Conservation (phyloP, 2,113 vertebrate species). For the Saguinus midas region DNA sequence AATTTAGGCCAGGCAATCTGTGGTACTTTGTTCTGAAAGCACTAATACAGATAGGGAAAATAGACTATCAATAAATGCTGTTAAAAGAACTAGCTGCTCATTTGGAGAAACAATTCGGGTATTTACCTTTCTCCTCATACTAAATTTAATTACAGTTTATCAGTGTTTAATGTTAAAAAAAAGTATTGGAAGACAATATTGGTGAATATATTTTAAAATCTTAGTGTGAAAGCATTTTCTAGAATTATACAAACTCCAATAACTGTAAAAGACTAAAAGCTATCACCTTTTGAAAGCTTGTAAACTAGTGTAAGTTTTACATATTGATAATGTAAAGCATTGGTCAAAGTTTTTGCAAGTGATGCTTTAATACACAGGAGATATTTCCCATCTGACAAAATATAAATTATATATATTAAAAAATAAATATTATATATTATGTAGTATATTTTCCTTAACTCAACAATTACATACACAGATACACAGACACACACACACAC, state of each 20-base stretch:
- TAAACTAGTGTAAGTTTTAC: background rate
- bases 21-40: background rate
- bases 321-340: background rate
- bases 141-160: background rate
- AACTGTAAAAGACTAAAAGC: background rate
- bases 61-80: background rate
- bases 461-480: too few relatives aligned
- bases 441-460: background rate
- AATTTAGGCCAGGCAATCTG: background rate
- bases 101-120: background rate
- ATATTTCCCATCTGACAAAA: background rate
- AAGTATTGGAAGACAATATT: conserved; percentile 18
- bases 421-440: background rate
- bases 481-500: background rate
- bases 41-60: background rate
- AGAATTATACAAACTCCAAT: background rate
- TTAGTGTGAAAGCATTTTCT: background rate
- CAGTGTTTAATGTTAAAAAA: background rate
- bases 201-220: background rate
- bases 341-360: conserved; percentile 6
- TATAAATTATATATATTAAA: background rate
- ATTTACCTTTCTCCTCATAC: background rate
- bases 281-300: background rate
- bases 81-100: background rate
- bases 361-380: background rate